Evolutionary conservation across 2,888 invertebrate genomes (phyloP).

Genomic region (Macaria notata): DNA sequence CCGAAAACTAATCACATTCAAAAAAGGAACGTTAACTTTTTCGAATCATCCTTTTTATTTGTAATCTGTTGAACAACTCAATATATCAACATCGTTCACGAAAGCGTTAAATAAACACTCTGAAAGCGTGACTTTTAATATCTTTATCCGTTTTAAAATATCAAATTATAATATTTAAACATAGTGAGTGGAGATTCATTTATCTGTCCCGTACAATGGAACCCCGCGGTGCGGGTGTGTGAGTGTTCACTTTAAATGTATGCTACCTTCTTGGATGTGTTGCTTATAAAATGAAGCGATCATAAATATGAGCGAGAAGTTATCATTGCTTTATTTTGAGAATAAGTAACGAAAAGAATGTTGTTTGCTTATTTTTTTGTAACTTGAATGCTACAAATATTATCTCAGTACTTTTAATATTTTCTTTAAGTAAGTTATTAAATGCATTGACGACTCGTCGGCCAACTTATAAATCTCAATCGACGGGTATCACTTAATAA

Average conservation of each 20-base stretch:
- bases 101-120: constrained; percentile 78
- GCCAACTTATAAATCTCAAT: too few species aligned
- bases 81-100: constrained; percentile 63
- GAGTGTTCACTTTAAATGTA: constrained; percentile 15
- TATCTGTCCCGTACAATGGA: constrained; percentile 69
- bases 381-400: too few species aligned
- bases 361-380: neutral
- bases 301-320: constrained; percentile 6
- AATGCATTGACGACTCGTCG: too few species aligned
- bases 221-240: constrained; percentile 54
- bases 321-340: neutral
- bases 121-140: constrained; percentile 77
- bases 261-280: constrained; percentile 23
- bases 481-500: too few species aligned
- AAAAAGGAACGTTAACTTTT: constrained; percentile 32
- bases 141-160: constrained; percentile 80
- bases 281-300: constrained; percentile 7
- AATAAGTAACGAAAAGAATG: neutral
- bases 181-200: constrained; percentile 69
- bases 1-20: constrained; percentile 33
- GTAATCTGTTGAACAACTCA: constrained; percentile 45
- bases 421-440: too few species aligned
- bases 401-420: too few species aligned
- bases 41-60: constrained; percentile 23
- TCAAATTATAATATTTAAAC: constrained; percentile 81